These are phyloP conservation scores for Apostichopus parvimensis DNA, from an alignment of 35 echinoderm and acorn worm genomes.

Conservation along the genomic window DNA sequence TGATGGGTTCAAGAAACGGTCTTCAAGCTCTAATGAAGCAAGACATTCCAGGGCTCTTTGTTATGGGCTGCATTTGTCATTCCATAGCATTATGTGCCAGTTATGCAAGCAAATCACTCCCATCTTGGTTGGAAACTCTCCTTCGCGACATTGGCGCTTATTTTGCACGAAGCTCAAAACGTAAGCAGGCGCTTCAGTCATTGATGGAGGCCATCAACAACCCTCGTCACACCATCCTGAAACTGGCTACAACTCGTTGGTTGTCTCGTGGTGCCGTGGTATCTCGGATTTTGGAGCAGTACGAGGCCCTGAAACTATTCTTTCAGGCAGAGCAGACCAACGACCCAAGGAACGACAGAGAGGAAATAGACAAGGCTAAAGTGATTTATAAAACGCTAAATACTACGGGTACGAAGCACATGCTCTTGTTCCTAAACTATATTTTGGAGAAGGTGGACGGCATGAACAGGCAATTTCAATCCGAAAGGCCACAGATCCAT, in stretches of 20 bases:
- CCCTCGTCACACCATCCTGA: constrained; percentile 4
- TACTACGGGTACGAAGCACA: constrained; percentile 4
- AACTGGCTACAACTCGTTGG: neutral
- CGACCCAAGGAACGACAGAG: neutral
- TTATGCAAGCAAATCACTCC: constrained; percentile 2
- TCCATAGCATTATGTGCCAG: constrained; percentile 18
- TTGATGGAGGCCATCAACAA: neutral
- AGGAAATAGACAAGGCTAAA: neutral
- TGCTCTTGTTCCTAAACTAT: constrained; percentile 21
- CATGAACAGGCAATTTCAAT: neutral
- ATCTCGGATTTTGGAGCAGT: neutral
- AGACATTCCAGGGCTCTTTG: constrained; percentile 4
- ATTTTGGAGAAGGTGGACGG: constrained; percentile 3
- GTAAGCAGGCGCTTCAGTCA: neutral
- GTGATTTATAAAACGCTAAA: neutral
- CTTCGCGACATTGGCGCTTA: neutral
- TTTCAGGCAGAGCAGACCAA: neutral
- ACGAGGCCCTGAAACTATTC: constrained; percentile 12
- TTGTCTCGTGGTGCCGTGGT: neutral
- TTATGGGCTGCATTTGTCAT: constrained; percentile 31
- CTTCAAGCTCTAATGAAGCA: neutral
- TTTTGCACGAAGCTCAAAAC: neutral
- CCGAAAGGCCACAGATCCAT: neutral
- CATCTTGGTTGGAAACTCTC: neutral
- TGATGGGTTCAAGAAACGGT: constrained; percentile 16